A percentile compares a stretch with the other conserved stretches of the same genome.
Conservation (phyloP, 2,888 invertebrate species). For the Ophonus ardosiacus region DNA sequence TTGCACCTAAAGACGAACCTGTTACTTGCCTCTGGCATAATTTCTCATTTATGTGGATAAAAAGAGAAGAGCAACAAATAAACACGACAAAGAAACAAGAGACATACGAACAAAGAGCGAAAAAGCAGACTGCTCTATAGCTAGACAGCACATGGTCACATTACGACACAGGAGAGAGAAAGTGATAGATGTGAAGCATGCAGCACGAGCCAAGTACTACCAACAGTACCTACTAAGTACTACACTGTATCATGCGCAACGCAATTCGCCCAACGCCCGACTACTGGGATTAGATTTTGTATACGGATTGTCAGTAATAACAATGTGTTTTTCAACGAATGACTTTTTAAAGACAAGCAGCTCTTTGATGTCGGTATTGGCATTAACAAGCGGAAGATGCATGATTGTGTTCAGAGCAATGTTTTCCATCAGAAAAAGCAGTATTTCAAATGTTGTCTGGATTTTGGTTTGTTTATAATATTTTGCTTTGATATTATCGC, state of each 20-base stretch:
- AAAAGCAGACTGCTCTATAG: slow-evolving; percentile 20
- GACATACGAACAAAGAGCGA: slow-evolving; percentile 40
- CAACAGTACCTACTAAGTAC: not conserved
- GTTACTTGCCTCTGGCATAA: slow-evolving; percentile 50
- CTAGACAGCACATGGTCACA: slow-evolving; percentile 26
- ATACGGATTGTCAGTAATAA: slow-evolving; percentile 76
- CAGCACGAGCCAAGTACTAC: not conserved
- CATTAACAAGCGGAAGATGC: slow-evolving; percentile 71
- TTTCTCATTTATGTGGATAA: slow-evolving; percentile 55
- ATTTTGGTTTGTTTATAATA: no score
- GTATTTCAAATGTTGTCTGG: not conserved
- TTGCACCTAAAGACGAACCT: slow-evolving; percentile 1
- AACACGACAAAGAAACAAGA: slow-evolving; percentile 51
- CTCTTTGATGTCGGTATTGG: slow-evolving; percentile 72
- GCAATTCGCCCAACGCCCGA: slow-evolving; percentile 50
- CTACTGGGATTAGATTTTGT: slow-evolving; percentile 76
- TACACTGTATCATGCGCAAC: no score
- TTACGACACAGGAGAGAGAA: slow-evolving; percentile 31
- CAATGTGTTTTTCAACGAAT: slow-evolving; percentile 74
- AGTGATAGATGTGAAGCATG: slow-evolving; percentile 2
- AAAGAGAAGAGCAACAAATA: slow-evolving; percentile 46
- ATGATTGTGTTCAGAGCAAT: slow-evolving; percentile 13
- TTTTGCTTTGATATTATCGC: no score
- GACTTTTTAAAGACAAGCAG: slow-evolving; percentile 71
- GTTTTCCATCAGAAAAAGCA: not conserved